These are phyloP conservation scores for Globodera rostochiensis DNA, from an alignment of 1,140 invertebrate genomes.

Conservation along the genomic window DNA sequence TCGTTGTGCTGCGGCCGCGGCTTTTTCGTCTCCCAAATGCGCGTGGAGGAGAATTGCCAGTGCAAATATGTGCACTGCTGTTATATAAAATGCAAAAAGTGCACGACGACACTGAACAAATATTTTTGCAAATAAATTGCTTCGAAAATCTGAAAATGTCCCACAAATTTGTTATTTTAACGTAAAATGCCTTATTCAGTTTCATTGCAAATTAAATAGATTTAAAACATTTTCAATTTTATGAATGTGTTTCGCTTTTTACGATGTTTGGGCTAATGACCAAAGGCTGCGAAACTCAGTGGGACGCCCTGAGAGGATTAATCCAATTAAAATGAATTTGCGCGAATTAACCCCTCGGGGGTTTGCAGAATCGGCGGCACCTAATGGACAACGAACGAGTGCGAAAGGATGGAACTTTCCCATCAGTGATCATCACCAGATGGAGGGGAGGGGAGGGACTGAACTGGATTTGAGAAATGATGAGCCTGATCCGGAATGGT, in stretches of 20 bases:
- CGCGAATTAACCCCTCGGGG: no score
- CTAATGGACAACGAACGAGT: no score
- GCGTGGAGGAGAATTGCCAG: slow-evolving; percentile 67
- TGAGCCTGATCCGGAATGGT: no score
- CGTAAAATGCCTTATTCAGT: not conserved
- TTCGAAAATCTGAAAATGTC: not conserved
- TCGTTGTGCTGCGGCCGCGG: slow-evolving; percentile 70
- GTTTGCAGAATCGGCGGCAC: no score
- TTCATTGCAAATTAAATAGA: not conserved
- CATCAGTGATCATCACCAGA: no score
- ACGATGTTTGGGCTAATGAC: no score
- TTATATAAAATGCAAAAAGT: slow-evolving; percentile 73
- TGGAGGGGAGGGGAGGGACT: no score
- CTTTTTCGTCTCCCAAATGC: slow-evolving; percentile 67
- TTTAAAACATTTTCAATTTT: not conserved
- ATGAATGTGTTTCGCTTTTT: not conserved
- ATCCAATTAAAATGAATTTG: no score
- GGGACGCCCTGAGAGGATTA: no score
- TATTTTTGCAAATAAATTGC: slow-evolving; percentile 60
- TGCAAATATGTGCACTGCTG: slow-evolving; percentile 76
- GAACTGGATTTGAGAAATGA: no score
- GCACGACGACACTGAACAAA: slow-evolving; percentile 67
- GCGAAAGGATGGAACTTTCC: no score
- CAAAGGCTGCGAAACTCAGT: not conserved
- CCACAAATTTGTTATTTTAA: not conserved